Base-by-base conservation (phyloP, 2,797 vertebrate genomes). In the Phoxinus dragarum region DNA sequence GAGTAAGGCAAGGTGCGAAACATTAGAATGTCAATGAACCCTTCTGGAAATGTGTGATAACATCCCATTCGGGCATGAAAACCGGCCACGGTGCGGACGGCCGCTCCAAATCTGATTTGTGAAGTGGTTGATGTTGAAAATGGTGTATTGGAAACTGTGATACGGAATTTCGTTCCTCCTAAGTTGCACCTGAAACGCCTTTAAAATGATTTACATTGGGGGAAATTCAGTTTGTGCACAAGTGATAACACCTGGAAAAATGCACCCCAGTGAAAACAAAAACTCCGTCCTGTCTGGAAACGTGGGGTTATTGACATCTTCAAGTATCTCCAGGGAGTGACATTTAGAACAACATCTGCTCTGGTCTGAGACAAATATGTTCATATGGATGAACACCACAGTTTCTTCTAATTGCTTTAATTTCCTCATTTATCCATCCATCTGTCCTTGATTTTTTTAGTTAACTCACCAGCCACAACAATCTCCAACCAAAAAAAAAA, bases 261-360 rank as follows among this genome's bases (percentile, higher is more conserved):
- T n/a, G 1, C 59, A 74, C 23, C 80, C 27, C 67, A 56, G 67
- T 47, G 77, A 84, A 52, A 81, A 76, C 44, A 80, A 82, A 84
- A 74, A 36, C 81, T n/a, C 31, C 21, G 14, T 47, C 59, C 84
- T 31, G 80, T 69, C 66, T 44, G 34, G 69, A 77, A 76, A 78
- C 19, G 16, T 85, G 75, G 81, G 85, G 71, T 90, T 87, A 68
- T 40, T 82, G 91, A 56, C 71, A 75, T 89, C 86, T 94, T 95
- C 95, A 95, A 95, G 94, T 95, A 96, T 91, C 92, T 94, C 94
- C 94, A 96, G 94, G 94, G 89, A 88, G 91, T 89, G 92, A 92
- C 86, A 90, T 88, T 91, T 85, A 89, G 90, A 86, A 89, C 56
- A 52, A 86, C 89, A 87, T 86, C 86, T 86, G 80, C 89, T 88